Conservation (phyloP, 2,113 vertebrate species). For the Blennius ocellaris region DNA sequence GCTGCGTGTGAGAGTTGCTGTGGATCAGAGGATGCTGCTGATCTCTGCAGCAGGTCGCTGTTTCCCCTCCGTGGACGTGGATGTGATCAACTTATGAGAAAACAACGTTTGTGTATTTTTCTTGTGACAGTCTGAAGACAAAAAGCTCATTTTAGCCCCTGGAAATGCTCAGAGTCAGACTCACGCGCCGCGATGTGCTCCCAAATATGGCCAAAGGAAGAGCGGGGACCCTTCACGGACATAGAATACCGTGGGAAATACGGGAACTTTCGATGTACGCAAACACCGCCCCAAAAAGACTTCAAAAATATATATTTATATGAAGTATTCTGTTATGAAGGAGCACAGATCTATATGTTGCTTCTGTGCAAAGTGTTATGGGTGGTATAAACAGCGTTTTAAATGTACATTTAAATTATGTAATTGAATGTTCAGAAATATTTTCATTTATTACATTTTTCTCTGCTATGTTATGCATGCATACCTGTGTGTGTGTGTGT, state of each 20-base stretch:
- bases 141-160: slow-evolving; percentile 74
- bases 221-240: slow-evolving; percentile 55
- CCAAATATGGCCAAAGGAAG: slow-evolving; percentile 86
- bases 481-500: no score
- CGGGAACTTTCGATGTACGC: not conserved
- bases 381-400: no score
- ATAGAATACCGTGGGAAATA: slow-evolving; percentile 49
- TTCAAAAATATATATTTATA: no score
- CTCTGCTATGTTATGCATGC: no score
- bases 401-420: no score
- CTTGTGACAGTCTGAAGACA: slow-evolving; percentile 62
- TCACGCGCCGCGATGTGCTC: slow-evolving; percentile 59
- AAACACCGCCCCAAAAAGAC: no score
- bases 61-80: slow-evolving; percentile 30
- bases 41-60: slow-evolving; percentile 42
- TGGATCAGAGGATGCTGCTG: slow-evolving; percentile 43
- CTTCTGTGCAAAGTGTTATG: no score
- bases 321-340: no score
- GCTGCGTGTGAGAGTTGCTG: slow-evolving; percentile 73
- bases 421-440: no score
- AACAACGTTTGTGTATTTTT: slow-evolving; percentile 70
- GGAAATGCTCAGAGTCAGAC: slow-evolving; percentile 62
- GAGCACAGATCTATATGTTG: no score
- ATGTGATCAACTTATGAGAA: slow-evolving; percentile 55
- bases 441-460: no score